These are phyloP conservation scores for Agrypnia vestita DNA, from an alignment of 1,140 invertebrate genomes.

Conservation along the genomic window DNA sequence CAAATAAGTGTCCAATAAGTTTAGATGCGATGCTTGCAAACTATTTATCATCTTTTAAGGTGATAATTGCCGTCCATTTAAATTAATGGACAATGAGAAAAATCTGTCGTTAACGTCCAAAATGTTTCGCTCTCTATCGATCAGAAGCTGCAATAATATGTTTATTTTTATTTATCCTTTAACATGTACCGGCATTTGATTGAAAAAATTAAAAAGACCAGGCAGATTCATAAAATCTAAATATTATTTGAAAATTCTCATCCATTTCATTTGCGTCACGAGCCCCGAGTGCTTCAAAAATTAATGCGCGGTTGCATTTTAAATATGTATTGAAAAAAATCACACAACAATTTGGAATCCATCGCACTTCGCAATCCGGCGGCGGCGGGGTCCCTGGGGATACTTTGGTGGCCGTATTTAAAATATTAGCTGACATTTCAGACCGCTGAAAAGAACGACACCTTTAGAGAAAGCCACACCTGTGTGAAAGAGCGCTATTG, in stretches of 20 bases:
- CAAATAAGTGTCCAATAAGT: too few relatives aligned
- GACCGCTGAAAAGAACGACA: constrained; percentile 21
- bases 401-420: constrained; percentile 35
- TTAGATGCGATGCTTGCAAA: too few relatives aligned
- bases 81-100: too few relatives aligned
- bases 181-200: too few relatives aligned
- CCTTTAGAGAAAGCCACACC: constrained; percentile 12
- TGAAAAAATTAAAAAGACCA: too few relatives aligned
- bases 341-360: neutral
- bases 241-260: neutral
- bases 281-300: neutral
- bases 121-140: too few relatives aligned
- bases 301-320: neutral
- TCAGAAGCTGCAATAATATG: too few relatives aligned
- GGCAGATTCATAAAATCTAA: too few relatives aligned
- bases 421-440: constrained; percentile 41
- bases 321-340: neutral
- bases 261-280: neutral
- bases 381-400: neutral
- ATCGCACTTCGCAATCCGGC: neutral
- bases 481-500: neutral
- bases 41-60: too few relatives aligned
- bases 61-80: too few relatives aligned
- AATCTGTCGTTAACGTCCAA: too few relatives aligned
- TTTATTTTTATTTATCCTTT: too few relatives aligned